Evolutionary conservation across 2,888 invertebrate genomes (phyloP).

Genomic region (Eulithis testata): DNA sequence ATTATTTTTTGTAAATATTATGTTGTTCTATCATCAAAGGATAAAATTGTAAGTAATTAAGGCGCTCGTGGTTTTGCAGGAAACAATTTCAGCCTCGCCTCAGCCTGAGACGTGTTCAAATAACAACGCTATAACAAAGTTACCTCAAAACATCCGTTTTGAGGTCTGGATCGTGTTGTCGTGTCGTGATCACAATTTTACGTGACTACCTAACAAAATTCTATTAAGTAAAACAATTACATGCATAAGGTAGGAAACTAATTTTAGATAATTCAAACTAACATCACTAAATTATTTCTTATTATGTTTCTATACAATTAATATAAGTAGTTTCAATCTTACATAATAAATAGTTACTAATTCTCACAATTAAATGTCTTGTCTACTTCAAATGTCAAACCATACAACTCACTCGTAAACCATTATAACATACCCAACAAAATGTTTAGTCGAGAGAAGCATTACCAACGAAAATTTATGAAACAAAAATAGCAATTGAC

Average conservation of each 20-base stretch:
- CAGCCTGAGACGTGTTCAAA: slow-evolving; percentile 48
- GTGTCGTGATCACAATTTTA: slow-evolving; percentile 68
- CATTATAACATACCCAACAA: not conserved
- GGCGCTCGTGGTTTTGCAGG: slow-evolving; percentile 36
- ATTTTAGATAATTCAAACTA: slow-evolving; percentile 1
- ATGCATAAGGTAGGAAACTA: slow-evolving; percentile 8
- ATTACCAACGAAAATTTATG: not conserved
- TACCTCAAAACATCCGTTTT: slow-evolving; percentile 53
- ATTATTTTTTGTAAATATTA: not conserved
- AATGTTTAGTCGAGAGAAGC: not conserved
- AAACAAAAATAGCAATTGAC: not conserved
- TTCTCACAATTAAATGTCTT: not conserved
- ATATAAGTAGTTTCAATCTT: too few relatives aligned
- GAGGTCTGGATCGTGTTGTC: slow-evolving; percentile 61
- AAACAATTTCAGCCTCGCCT: slow-evolving; percentile 47
- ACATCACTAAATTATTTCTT: not conserved
- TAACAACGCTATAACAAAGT: slow-evolving; percentile 60
- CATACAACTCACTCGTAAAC: not conserved
- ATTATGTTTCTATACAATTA: not conserved
- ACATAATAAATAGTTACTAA: too few relatives aligned
- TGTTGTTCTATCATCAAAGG: not conserved
- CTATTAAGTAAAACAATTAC: slow-evolving; percentile 60
- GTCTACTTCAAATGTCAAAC: not conserved
- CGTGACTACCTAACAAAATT: slow-evolving; percentile 61
- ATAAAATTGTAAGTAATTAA: slow-evolving; percentile 31